Conservation (phyloP, 1,140 invertebrate genomes). For the Drosophila repletoides region DNA sequence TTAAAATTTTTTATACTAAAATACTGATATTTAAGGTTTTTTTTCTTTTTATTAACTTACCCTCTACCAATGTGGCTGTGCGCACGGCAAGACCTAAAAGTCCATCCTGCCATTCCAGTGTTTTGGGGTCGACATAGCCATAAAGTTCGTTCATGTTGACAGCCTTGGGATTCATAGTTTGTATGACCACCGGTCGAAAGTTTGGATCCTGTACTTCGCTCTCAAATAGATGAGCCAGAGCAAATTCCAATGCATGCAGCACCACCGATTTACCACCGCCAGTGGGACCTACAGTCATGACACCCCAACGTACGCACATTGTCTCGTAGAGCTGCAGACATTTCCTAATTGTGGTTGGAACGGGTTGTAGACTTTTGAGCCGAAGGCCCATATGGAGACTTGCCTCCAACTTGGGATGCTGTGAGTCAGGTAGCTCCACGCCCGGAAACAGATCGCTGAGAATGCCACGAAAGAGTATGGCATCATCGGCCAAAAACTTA, state of each 20-base stretch:
- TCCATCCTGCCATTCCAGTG: slow-evolving; percentile 95
- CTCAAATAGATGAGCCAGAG: slow-evolving; percentile 85
- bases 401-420: slow-evolving; percentile 88
- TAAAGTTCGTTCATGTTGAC: slow-evolving; percentile 94
- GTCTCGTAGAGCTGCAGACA: slow-evolving; percentile 94
- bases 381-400: slow-evolving; percentile 83
- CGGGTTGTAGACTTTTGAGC: slow-evolving; percentile 85
- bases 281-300: slow-evolving; percentile 96
- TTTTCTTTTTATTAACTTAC: slow-evolving; percentile 39
- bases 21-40: background rate
- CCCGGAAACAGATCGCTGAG: slow-evolving; percentile 95
- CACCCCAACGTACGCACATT: slow-evolving; percentile 95
- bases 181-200: slow-evolving; percentile 86
- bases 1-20: too few relatives aligned
- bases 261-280: slow-evolving; percentile 91
- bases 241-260: slow-evolving; percentile 86
- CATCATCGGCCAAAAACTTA: slow-evolving; percentile 94
- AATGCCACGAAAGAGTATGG: slow-evolving; percentile 93
- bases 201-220: slow-evolving; percentile 84
- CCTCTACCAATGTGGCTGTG: slow-evolving; percentile 86
- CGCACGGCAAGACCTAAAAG: slow-evolving; percentile 89
- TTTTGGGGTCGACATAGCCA: slow-evolving; percentile 92
- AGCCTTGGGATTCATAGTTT: slow-evolving; percentile 93
- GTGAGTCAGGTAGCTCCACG: slow-evolving; percentile 89
- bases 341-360: slow-evolving; percentile 88